Evolutionary conservation across 2,113 vertebrate species (phyloP).

Genomic region (Grammomys surdaster): DNA sequence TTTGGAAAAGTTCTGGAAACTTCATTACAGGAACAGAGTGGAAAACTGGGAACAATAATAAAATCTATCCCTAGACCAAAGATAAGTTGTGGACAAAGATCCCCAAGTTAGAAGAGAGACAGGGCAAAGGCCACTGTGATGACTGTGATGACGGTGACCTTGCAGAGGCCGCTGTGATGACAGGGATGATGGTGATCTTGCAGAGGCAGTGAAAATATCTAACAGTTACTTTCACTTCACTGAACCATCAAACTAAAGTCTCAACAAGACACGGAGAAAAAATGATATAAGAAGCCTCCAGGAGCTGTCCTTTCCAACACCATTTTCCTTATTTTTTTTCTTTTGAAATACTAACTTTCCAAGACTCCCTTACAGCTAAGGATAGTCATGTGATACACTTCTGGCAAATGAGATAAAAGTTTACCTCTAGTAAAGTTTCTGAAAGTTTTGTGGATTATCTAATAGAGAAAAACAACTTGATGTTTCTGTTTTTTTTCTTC

Average conservation of each 20-base stretch:
- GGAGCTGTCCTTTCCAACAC: background rate
- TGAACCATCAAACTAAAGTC: background rate
- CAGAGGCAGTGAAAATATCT: background rate
- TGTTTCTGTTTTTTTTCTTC: background rate
- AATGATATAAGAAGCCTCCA: background rate
- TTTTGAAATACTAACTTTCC: background rate
- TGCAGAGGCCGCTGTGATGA: background rate
- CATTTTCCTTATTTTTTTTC: background rate
- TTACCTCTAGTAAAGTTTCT: background rate
- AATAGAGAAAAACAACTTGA: background rate
- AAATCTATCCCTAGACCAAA: background rate
- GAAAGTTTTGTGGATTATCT: background rate
- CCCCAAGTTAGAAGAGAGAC: background rate
- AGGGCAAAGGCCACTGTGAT: background rate
- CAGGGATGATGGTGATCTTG: background rate
- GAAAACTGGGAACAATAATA: background rate
- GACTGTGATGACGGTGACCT: background rate
- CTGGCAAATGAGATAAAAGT: background rate
- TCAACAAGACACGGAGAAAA: background rate
- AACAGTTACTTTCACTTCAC: background rate
- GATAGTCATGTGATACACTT: background rate
- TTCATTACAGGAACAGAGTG: background rate
- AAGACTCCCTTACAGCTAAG: constrained; percentile 16
- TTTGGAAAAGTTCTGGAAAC: background rate
- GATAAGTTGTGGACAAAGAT: background rate